Conservation (phyloP, 1,140 invertebrate species). For the Drosophila mayri region DNA sequence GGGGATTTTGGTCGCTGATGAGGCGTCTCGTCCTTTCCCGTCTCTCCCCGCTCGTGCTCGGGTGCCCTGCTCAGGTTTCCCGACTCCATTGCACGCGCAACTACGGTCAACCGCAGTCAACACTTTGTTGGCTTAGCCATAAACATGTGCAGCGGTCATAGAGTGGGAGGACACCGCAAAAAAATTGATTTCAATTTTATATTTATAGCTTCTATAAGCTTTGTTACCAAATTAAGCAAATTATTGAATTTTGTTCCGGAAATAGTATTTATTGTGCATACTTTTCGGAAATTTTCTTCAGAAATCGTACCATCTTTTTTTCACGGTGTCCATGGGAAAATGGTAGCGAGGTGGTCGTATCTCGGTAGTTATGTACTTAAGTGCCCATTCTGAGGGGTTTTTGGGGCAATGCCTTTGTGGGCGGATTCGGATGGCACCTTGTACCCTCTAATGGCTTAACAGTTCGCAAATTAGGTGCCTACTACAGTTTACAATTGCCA, state of each 20-base stretch:
- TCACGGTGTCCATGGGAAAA: slow-evolving; percentile 1
- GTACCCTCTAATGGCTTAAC: slow-evolving; percentile 76
- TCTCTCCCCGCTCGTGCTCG: neutral
- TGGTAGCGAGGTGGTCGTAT: neutral
- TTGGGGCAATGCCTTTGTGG: slow-evolving; percentile 1
- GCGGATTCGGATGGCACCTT: slow-evolving; percentile 37
- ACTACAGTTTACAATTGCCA: slow-evolving; percentile 70
- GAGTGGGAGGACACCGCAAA: slow-evolving; percentile 1
- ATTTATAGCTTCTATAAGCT: neutral
- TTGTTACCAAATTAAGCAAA: neutral
- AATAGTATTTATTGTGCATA: neutral
- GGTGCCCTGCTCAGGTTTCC: slow-evolving; percentile 3
- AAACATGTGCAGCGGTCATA: slow-evolving; percentile 54
- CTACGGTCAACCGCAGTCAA: slow-evolving; percentile 72
- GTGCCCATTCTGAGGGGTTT: slow-evolving; percentile 35
- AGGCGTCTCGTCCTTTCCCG: slow-evolving; percentile 22
- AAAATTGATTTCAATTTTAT: neutral
- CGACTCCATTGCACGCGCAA: slow-evolving; percentile 38
- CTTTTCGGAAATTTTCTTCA: neutral
- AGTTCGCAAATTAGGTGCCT: slow-evolving; percentile 81
- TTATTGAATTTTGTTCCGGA: neutral
- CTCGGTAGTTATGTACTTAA: slow-evolving; percentile 56
- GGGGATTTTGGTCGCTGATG: slow-evolving; percentile 64
- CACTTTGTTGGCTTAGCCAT: slow-evolving; percentile 78
- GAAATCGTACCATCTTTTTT: neutral